Evolutionary conservation across 1,140 invertebrate species (phyloP), one percentile per base, ranked within the genome.

Genomic region (Cylas formicarius): DNA sequence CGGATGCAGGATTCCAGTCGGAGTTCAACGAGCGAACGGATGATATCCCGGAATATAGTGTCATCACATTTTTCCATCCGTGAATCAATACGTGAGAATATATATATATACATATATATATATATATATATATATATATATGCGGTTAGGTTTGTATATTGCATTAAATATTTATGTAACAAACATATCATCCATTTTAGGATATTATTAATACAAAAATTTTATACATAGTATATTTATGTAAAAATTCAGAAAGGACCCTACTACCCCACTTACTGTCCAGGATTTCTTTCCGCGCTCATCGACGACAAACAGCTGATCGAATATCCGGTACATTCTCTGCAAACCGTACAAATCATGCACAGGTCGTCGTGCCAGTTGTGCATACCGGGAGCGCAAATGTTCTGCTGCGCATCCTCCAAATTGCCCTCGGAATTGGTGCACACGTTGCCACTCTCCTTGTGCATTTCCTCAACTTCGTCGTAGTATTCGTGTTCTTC

Each of bases 301-400:
- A 81, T 73, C 35, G 82, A 81, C 41, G 82, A 87, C 18, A 90
- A 74, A 65, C 92, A 96, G 26, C 80, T 81, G 36, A 82, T 80
- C 32, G 86, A 86, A 61, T 92, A 96, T 3, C 91, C 92, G 0
- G 91, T 96, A 63, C 92, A 97, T 64, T 95, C 87, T n/a, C 84
- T 72, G 64, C 93, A 97, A 14, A 90, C 72, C 2, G 84, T 84
- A 63, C 92, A 96, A 21, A 95, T 79, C 80, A 90, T 89, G 57
- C 90, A 93, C 48, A 81, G 76, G 50, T 87, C 81, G 52, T 81
- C 77, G 45, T 76, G 77, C 86, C 87, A 93, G n/a, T 61, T 72
- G 49, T 79, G 76, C 55, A 76, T 76, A 68, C 78, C 80, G 44
- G 76, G 71, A 18, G 73, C 72, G 71, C 78, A 90, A 62, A 81